Evolutionary conservation across 2,113 vertebrate species (phyloP).

Genomic region (Anolis carolinensis): DNA sequence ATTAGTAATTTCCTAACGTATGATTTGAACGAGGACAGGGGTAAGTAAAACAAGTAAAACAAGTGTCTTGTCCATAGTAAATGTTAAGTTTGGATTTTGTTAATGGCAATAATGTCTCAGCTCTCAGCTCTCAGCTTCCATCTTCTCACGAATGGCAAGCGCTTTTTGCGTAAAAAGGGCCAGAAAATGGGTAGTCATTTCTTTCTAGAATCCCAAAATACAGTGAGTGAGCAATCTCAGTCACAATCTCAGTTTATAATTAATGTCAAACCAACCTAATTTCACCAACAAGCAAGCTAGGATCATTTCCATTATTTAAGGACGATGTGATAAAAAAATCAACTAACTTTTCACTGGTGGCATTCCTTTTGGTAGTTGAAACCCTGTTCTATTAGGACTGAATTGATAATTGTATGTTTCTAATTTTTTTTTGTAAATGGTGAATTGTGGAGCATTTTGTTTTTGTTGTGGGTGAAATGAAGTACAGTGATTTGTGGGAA

Average conservation of each 20-base stretch:
- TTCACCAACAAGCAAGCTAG: neutral
- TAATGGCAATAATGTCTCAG: too few species aligned
- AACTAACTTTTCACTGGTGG: neutral
- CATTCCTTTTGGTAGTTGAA: neutral
- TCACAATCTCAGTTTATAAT: neutral
- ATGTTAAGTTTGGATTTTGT: too few species aligned
- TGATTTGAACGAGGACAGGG: too few species aligned
- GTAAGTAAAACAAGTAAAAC: too few species aligned
- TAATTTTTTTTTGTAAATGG: neutral
- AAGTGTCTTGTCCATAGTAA: too few species aligned
- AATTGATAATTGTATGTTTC: too few species aligned
- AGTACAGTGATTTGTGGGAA: neutral
- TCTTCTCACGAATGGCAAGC: too few species aligned
- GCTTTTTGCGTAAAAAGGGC: too few species aligned
- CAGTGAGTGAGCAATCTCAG: too few species aligned
- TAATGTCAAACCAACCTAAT: neutral
- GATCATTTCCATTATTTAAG: neutral
- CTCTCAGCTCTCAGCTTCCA: too few species aligned
- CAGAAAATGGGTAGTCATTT: neutral
- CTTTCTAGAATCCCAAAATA: neutral
- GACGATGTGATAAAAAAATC: neutral
- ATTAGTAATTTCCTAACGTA: too few species aligned
- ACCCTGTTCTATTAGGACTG: too few species aligned
- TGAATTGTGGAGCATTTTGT: neutral
- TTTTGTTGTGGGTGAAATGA: neutral